Percentiles rank a stretch among this genome's conserved stretches.
Evolutionary conservation across 2,888 invertebrate genomes (phyloP).

Genomic region (Pemphredon lugubris): DNA sequence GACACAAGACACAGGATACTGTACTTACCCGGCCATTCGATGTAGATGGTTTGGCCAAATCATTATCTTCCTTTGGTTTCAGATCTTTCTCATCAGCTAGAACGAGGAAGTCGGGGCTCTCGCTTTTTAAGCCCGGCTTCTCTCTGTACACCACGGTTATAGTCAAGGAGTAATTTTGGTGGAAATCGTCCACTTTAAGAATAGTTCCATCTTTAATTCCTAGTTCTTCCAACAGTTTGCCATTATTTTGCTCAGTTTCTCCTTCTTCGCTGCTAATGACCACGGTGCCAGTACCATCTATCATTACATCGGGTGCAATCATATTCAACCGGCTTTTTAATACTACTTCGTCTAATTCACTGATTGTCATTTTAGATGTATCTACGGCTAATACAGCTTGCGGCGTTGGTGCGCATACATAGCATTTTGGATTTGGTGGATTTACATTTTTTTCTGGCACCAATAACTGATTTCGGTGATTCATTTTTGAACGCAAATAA

Average conservation of each 20-base stretch:
- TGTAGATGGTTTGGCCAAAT: slow-evolving; percentile 71
- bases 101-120: slow-evolving; percentile 86
- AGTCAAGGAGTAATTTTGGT: slow-evolving; percentile 94
- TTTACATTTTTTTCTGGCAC: slow-evolving; percentile 89
- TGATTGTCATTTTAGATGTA: slow-evolving; percentile 90
- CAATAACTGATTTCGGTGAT: slow-evolving; percentile 88
- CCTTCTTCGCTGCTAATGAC: slow-evolving; percentile 97
- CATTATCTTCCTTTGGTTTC: slow-evolving; percentile 80
- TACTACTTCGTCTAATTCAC: slow-evolving; percentile 90
- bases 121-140: slow-evolving; percentile 81
- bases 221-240: slow-evolving; percentile 88
- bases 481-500: slow-evolving; percentile 88
- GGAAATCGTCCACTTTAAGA: slow-evolving; percentile 90
- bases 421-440: slow-evolving; percentile 95
- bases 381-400: slow-evolving; percentile 92
- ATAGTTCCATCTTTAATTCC: slow-evolving; percentile 92
- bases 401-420: slow-evolving; percentile 95
- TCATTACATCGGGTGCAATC: slow-evolving; percentile 97
- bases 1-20: too few relatives aligned
- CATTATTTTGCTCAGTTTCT: slow-evolving; percentile 92
- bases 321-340: slow-evolving; percentile 94
- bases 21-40: slow-evolving; percentile 75
- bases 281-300: slow-evolving; percentile 91
- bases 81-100: slow-evolving; percentile 83
- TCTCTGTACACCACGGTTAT: slow-evolving; percentile 87